Conservation (phyloP, 2,888 invertebrate genomes). For the Neocrepidodera transversa region DNA sequence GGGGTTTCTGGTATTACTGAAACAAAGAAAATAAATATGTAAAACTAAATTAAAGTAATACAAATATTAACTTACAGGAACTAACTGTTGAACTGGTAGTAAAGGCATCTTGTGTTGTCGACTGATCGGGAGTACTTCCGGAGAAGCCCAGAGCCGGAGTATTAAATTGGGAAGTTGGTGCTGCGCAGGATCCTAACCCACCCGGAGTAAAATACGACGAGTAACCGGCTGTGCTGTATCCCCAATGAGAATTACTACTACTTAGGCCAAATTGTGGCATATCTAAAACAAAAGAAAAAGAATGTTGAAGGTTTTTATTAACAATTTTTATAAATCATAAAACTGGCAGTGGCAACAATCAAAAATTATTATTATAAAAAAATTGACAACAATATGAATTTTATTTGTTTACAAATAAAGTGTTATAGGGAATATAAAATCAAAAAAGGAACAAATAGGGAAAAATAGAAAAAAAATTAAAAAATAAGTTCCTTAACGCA, state of each 20-base stretch:
- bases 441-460: no score
- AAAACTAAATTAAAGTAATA: neutral
- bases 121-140: conserved; percentile 73
- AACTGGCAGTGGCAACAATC: no score
- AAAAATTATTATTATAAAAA: no score
- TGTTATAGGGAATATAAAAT: no score
- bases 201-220: conserved; percentile 80
- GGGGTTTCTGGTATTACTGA: conserved; percentile 81
- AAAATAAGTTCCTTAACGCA: no score
- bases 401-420: no score
- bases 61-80: conserved; percentile 41
- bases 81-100: conserved; percentile 56
- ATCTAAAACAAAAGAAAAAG: conserved; percentile 64
- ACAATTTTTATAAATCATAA: no score
- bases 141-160: conserved; percentile 77
- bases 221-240: conserved; percentile 85
- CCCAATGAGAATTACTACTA: conserved; percentile 88
- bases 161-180: conserved; percentile 75
- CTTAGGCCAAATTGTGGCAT: conserved; percentile 87
- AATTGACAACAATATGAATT: no score
- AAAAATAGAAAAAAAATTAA: no score
- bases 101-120: conserved; percentile 61
- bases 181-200: conserved; percentile 76
- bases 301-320: no score
- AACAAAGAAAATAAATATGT: conserved; percentile 39